phyloP scores from a whole-genome alignment of 2,797 vertebrate species.

The Enteromius mattozi region DNA sequence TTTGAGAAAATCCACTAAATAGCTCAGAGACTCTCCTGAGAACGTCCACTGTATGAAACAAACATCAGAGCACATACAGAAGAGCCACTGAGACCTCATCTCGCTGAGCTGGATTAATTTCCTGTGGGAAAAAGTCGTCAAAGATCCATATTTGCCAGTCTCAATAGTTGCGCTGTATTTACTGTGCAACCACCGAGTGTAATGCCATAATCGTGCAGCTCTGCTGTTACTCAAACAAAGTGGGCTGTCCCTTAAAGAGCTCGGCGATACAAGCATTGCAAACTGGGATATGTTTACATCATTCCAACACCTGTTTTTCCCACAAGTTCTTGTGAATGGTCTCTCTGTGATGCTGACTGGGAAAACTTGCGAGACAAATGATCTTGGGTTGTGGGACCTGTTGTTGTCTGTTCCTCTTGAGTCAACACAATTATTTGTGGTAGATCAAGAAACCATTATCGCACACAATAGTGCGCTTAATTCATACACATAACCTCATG shows the following conservation, averaged over 20 bases:
- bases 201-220: slow-evolving; percentile 78
- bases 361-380: slow-evolving; percentile 57
- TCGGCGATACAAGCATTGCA: slow-evolving; percentile 60
- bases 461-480: slow-evolving; percentile 39
- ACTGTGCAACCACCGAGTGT: slow-evolving; percentile 74
- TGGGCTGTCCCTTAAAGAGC: slow-evolving; percentile 64
- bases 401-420: slow-evolving; percentile 60
- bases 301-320: slow-evolving; percentile 78
- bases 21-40: slow-evolving; percentile 36
- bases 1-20: slow-evolving; percentile 48
- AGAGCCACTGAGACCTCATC: slow-evolving; percentile 43
- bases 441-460: slow-evolving; percentile 61
- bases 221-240: slow-evolving; percentile 64
- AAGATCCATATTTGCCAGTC: slow-evolving; percentile 61
- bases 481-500: slow-evolving; percentile 50
- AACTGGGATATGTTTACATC: slow-evolving; percentile 70
- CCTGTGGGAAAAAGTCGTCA: slow-evolving; percentile 69
- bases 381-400: slow-evolving; percentile 50
- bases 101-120: slow-evolving; percentile 62
- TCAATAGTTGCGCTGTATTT: slow-evolving; percentile 69
- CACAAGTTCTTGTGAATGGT: slow-evolving; percentile 58
- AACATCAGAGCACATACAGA: slow-evolving; percentile 45
- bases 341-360: slow-evolving; percentile 56
- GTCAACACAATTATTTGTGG: slow-evolving; percentile 62
- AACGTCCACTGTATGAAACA: slow-evolving; percentile 40